Conservation (phyloP, 2,888 invertebrate species). For the Cephus sareptanus region DNA sequence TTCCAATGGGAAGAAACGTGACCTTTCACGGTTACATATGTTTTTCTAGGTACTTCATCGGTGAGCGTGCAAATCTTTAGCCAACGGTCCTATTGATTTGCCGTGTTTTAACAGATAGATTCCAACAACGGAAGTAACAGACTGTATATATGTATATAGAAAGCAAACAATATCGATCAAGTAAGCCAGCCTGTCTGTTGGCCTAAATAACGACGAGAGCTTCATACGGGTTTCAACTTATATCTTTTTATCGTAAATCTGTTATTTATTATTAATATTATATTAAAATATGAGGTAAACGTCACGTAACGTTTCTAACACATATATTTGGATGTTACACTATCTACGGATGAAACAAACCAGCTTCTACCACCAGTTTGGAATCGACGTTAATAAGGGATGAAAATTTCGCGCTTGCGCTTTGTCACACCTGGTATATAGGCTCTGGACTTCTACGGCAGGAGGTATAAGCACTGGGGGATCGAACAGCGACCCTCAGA, state of each 20-base stretch:
- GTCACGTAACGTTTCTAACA: not conserved
- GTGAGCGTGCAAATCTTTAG: no score
- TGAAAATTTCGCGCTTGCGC: slow-evolving; percentile 1
- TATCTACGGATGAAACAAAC: not conserved
- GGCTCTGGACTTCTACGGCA: slow-evolving; percentile 15
- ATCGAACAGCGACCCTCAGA: slow-evolving; percentile 47
- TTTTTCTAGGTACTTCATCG: not conserved
- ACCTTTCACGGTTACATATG: not conserved
- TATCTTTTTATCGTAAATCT: not conserved
- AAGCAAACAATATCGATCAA: not conserved
- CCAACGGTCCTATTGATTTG: not conserved
- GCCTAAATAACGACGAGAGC: not conserved
- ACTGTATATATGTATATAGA: not conserved
- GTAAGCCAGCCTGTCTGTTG: not conserved
- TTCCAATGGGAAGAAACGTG: not conserved
- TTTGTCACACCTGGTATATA: not conserved
- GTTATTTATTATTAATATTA: not conserved
- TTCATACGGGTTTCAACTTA: not conserved
- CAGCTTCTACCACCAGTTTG: not conserved
- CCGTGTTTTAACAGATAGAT: not conserved
- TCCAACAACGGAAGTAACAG: not conserved
- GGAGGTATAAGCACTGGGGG: slow-evolving; percentile 41
- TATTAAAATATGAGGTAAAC: not conserved
- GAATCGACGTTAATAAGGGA: not conserved
- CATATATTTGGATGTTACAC: not conserved